phyloP scores from a whole-genome alignment of 2,797 vertebrate species.

The Cyclopterus lumpus region DNA sequence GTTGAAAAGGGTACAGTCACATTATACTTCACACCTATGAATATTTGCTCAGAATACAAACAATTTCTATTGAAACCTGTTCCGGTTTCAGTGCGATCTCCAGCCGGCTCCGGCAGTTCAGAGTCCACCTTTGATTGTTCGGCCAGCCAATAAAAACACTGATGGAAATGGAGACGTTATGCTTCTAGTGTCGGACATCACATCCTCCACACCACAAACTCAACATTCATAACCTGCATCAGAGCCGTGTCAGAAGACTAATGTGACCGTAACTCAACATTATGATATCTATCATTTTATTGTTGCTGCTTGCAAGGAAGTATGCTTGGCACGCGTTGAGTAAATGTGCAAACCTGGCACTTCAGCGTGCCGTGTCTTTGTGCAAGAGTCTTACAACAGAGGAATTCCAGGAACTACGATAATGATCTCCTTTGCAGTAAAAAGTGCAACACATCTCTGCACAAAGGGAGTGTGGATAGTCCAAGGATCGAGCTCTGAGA shows the following conservation, averaged over 20 bases:
- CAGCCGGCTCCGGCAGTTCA: neutral
- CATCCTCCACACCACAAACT: neutral
- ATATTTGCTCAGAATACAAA: neutral
- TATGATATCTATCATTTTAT: neutral
- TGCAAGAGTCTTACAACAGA: neutral
- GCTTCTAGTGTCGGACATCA: neutral
- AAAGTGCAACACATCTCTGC: neutral
- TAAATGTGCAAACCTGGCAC: neutral
- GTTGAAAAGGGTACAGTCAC: neutral
- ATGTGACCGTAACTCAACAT: neutral
- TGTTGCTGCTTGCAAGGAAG: neutral
- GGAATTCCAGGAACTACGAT: neutral
- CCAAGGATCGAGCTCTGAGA: neutral
- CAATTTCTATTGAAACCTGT: neutral
- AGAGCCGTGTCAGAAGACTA: neutral
- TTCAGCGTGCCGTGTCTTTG: neutral
- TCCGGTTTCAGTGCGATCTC: slow-evolving; percentile 4
- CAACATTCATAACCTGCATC: neutral
- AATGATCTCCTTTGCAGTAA: neutral
- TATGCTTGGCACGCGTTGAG: neutral
- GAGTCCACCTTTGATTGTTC: neutral
- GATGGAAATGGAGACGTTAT: neutral
- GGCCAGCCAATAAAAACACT: neutral
- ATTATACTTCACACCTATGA: neutral
- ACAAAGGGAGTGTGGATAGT: neutral